phyloP scores from a whole-genome alignment of 2,797 vertebrate genomes.

The Smutsia gigantea region DNA sequence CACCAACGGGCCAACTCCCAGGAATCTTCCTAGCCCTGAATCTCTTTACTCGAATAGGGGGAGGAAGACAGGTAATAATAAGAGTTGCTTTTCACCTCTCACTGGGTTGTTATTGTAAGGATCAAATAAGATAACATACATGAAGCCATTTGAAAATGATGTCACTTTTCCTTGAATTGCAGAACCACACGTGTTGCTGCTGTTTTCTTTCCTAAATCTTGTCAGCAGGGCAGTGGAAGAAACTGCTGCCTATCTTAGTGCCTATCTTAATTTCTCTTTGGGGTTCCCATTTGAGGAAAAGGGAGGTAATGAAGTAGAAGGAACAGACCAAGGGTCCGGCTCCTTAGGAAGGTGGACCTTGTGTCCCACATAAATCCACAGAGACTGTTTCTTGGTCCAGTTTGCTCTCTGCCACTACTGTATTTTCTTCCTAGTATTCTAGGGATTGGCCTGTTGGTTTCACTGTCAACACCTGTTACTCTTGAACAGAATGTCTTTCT shows the following conservation, averaged over 20 bases:
- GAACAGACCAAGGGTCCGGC: background rate
- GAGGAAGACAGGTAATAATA: background rate
- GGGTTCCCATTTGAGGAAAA: background rate
- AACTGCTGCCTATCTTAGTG: fast-evolving
- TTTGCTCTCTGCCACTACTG: background rate
- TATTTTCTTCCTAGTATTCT: background rate
- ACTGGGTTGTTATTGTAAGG: background rate
- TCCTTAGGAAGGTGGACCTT: background rate
- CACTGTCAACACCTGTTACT: background rate
- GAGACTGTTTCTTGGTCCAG: background rate
- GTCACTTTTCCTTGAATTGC: background rate
- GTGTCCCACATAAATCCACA: background rate
- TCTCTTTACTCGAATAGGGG: background rate
- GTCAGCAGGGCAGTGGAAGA: background rate
- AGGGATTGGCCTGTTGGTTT: background rate
- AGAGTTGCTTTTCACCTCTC: background rate
- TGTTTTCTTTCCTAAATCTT: background rate
- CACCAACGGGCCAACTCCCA: background rate
- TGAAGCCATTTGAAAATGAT: background rate
- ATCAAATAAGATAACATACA: background rate
- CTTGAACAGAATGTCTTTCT: background rate
- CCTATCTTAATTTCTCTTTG: no score
- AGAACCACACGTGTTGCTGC: background rate
- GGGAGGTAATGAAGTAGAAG: background rate
- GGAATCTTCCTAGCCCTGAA: background rate